Evolutionary conservation across 1,140 invertebrate species (phyloP).

Genomic region (Procambarus virginalis): DNA sequence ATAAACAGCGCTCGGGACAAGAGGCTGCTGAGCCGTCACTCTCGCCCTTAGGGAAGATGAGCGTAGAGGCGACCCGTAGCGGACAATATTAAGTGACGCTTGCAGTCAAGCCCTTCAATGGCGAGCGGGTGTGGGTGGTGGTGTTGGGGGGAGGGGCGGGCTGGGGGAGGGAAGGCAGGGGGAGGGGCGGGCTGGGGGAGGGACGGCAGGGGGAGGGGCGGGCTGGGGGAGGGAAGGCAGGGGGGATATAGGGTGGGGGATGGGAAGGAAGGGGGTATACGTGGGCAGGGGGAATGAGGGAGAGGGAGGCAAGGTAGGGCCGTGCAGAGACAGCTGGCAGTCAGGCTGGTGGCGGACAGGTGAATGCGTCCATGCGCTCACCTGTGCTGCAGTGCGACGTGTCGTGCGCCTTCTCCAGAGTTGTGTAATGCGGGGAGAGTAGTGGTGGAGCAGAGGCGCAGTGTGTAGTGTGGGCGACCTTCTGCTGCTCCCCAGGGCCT

Average conservation of each 20-base stretch:
- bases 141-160: constrained; percentile 8
- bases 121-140: constrained; percentile 49
- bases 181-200: neutral
- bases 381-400: neutral
- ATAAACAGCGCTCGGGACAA: constrained; percentile 40
- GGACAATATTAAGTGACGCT: constrained; percentile 13
- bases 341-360: constrained; percentile 7
- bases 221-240: too few species aligned
- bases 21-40: neutral
- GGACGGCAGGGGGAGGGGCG: neutral
- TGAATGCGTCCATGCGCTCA: constrained; percentile 13
- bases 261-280: neutral
- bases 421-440: neutral
- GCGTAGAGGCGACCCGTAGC: neutral
- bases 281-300: neutral
- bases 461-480: neutral
- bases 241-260: constrained; percentile 1
- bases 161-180: neutral
- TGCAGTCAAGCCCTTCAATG: constrained; percentile 52
- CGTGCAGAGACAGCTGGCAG: constrained; percentile 36
- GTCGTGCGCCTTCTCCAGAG: neutral
- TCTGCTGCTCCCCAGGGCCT: neutral
- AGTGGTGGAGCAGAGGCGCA: neutral
- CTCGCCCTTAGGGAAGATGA: constrained; percentile 9
- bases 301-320: constrained; percentile 4